phyloP scores from a whole-genome alignment of 1,140 invertebrate species.

The Macrobrachium nipponense region DNA sequence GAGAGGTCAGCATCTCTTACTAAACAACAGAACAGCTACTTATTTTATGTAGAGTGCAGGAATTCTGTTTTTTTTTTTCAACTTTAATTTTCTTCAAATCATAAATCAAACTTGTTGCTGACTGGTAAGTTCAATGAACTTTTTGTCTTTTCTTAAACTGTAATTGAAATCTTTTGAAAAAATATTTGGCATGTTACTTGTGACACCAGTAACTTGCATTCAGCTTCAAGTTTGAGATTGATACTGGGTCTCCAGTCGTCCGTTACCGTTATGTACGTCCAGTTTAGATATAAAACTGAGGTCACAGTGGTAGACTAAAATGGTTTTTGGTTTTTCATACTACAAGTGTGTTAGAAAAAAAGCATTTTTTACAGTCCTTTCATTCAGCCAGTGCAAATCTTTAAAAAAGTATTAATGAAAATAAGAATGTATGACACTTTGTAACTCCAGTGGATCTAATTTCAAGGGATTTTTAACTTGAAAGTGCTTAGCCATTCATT shows the following conservation, averaged over 20 bases:
- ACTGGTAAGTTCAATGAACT: too few species aligned
- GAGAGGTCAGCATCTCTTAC: too few species aligned
- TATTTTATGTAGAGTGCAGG: too few species aligned
- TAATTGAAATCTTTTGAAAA: too few species aligned
- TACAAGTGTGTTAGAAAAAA: slow-evolving; percentile 10
- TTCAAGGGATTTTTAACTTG: too few species aligned
- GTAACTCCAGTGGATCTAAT: not conserved
- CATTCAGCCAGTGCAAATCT: slow-evolving; percentile 4
- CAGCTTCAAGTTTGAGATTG: slow-evolving; percentile 1
- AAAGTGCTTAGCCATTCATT: too few species aligned
- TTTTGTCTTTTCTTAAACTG: too few species aligned
- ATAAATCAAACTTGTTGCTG: too few species aligned
- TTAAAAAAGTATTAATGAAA: not conserved
- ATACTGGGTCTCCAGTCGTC: slow-evolving; percentile 15
- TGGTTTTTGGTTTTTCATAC: slow-evolving; percentile 5
- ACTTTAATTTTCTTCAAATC: too few species aligned
- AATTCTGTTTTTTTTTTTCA: too few species aligned
- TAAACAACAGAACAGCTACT: too few species aligned
- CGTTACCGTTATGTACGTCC: slow-evolving; percentile 29
- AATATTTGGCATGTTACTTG: not conserved
- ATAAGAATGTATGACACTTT: not conserved
- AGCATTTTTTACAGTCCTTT: slow-evolving; percentile 12
- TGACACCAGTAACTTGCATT: not conserved
- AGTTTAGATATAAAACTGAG: slow-evolving; percentile 30
- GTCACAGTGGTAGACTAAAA: slow-evolving; percentile 2